A percentile compares a stretch with the other conserved stretches of the same genome.
These are phyloP conservation scores for Petrocephalus sullivani DNA, from an alignment of 2,797 vertebrate genomes.

Conservation along the genomic window DNA sequence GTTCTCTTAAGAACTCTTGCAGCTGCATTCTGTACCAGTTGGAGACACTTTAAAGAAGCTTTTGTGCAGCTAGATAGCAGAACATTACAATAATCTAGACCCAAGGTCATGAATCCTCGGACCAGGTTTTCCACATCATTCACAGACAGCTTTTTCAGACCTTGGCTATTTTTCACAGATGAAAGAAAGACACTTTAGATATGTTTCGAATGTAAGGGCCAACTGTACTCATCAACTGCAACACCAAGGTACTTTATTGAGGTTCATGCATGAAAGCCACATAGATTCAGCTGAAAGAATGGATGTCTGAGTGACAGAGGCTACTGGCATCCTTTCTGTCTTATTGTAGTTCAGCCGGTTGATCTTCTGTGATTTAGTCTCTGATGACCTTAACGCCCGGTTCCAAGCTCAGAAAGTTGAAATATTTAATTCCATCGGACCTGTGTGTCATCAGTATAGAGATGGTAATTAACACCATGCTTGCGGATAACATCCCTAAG, in stretches of 20 bases:
- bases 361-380: neutral
- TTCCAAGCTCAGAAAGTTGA: neutral
- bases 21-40: slow-evolving; percentile 14
- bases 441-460: neutral
- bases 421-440: neutral
- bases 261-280: slow-evolving; percentile 4
- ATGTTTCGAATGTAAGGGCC: slow-evolving; percentile 4
- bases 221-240: neutral
- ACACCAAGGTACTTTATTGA: neutral
- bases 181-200: slow-evolving; percentile 14
- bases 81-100: slow-evolving; percentile 10
- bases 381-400: neutral
- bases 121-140: slow-evolving; percentile 13
- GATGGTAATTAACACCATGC: neutral
- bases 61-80: slow-evolving; percentile 2
- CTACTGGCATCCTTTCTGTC: neutral
- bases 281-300: neutral
- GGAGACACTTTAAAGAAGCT: slow-evolving; percentile 13
- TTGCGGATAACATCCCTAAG: neutral
- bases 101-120: neutral
- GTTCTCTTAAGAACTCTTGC: neutral
- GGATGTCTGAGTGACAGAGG: neutral
- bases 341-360: neutral
- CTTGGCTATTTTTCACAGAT: slow-evolving; percentile 11
- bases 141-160: slow-evolving; percentile 6